Percentiles rank a stretch among this genome's conserved stretches.
phyloP scores from a whole-genome alignment of 2,797 vertebrate genomes.

The Siniperca undulata region DNA sequence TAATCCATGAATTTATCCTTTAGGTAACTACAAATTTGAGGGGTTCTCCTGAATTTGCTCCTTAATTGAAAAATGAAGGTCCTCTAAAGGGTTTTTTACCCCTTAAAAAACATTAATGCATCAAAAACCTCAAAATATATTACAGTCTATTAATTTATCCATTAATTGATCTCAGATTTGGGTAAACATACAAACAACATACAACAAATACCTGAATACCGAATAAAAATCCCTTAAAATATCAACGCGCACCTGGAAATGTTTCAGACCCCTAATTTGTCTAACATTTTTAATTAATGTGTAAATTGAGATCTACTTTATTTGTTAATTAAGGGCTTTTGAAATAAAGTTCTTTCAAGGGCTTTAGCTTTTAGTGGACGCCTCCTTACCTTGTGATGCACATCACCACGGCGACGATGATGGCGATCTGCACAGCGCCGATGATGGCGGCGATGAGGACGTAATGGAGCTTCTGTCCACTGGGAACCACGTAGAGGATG shows the following conservation, averaged over 20 bases:
- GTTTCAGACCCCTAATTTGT: neutral
- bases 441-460: constrained; percentile 97
- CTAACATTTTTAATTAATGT: too few relatives aligned
- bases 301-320: too few relatives aligned
- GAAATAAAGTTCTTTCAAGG: too few relatives aligned
- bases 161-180: neutral
- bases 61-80: too few relatives aligned
- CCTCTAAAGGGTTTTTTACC: neutral
- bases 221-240: neutral
- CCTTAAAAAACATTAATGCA: neutral
- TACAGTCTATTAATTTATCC: too few relatives aligned
- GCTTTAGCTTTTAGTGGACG: neutral
- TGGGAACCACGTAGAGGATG: constrained; percentile 96
- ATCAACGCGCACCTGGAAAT: neutral
- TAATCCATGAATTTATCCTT: neutral
- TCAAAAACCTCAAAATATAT: too few relatives aligned
- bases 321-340: too few relatives aligned
- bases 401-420: constrained; percentile 97
- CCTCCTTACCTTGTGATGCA: constrained; percentile 93
- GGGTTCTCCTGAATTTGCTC: neutral
- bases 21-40: neutral
- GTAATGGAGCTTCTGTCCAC: constrained; percentile 96
- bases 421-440: constrained; percentile 95
- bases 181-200: neutral
- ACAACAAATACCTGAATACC: too few relatives aligned